Percentiles rank a stretch among this genome's conserved stretches.
Conservation (phyloP, 2,888 invertebrate species). For the Hyles lineata region DNA sequence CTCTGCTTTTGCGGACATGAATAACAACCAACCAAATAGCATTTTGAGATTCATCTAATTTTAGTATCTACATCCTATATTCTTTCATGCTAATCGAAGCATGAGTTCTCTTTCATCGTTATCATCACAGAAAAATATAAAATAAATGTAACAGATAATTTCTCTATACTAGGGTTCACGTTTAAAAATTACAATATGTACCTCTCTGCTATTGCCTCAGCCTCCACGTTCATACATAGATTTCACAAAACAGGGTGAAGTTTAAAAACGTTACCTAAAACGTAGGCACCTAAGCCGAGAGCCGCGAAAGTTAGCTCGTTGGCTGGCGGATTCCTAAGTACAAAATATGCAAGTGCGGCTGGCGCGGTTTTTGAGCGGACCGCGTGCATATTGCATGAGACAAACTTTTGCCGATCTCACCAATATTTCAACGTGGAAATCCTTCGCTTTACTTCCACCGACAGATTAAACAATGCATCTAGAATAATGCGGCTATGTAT, state of each 20-base stretch:
- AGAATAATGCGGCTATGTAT: background rate
- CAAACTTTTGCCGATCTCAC: conserved; percentile 76
- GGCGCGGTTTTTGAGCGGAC: conserved; percentile 56
- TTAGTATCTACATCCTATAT: too few relatives aligned
- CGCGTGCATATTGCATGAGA: conserved; percentile 79
- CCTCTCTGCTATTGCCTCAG: background rate
- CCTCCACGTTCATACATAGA: background rate
- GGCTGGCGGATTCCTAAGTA: conserved; percentile 53
- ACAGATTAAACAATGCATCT: conserved; percentile 34
- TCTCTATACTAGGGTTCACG: background rate
- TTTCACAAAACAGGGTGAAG: conserved; percentile 5
- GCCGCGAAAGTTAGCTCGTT: conserved; percentile 59
- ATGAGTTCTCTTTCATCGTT: too few relatives aligned
- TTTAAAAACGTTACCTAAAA: conserved; percentile 33
- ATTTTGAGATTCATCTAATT: too few relatives aligned
- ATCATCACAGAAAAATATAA: background rate
- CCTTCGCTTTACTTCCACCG: conserved; percentile 38
- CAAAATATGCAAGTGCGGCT: conserved; percentile 71
- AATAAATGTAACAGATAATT: too few relatives aligned
- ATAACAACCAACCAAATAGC: too few relatives aligned
- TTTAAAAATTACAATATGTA: background rate
- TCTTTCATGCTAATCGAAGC: too few relatives aligned
- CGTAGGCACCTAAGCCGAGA: conserved; percentile 34
- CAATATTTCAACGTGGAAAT: conserved; percentile 65
- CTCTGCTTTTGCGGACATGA: too few relatives aligned